A percentile compares a stretch with the other conserved stretches of the same genome.
phyloP scores from a whole-genome alignment of 2,797 vertebrate species.

The Hephaestus fuliginosus region DNA sequence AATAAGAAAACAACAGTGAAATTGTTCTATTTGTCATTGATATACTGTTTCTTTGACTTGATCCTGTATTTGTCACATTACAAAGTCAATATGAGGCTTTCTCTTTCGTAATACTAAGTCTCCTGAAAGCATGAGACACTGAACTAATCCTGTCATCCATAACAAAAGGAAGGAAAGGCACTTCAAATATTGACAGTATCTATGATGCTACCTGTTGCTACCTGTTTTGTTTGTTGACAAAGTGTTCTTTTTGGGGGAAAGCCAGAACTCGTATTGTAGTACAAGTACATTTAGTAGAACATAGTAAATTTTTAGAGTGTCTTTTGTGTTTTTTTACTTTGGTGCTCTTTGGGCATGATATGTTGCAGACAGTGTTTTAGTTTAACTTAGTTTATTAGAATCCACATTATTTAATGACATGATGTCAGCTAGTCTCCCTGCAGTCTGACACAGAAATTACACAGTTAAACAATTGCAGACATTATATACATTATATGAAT shows the following conservation, averaged over 20 bases:
- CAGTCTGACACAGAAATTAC: too few species aligned
- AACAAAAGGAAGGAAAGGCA: slow-evolving; percentile 22
- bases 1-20: slow-evolving; percentile 1
- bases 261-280: neutral
- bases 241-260: neutral
- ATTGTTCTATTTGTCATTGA: neutral
- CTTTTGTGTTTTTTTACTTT: neutral
- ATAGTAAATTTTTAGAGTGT: neutral
- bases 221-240: slow-evolving; percentile 30
- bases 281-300: too few species aligned
- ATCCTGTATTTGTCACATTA: neutral
- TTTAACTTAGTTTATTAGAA: too few species aligned
- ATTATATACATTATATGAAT: too few species aligned
- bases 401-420: too few species aligned
- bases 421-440: too few species aligned
- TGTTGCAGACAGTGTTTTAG: neutral
- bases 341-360: neutral
- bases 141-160: neutral
- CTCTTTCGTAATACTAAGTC: slow-evolving; percentile 13
- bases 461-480: too few species aligned
- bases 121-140: slow-evolving; percentile 20
- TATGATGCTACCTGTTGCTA: slow-evolving; percentile 15
- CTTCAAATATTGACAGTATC: slow-evolving; percentile 58
- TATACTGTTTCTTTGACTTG: neutral
- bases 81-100: slow-evolving; percentile 39